phyloP scores from a whole-genome alignment of 2,113 vertebrate genomes.

The Myocastor coypus region DNA sequence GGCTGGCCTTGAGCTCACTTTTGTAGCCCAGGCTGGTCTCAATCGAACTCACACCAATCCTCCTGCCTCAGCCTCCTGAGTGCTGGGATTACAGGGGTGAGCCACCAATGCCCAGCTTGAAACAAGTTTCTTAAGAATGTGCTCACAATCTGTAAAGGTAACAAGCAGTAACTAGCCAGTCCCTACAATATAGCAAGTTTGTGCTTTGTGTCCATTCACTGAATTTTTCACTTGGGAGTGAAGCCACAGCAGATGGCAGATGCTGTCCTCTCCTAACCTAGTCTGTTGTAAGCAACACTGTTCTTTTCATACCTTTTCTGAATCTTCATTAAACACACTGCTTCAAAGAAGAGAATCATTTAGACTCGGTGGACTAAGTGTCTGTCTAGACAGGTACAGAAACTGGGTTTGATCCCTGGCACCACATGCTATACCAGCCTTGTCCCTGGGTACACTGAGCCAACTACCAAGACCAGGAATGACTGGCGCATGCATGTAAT shows the following conservation, averaged over 20 bases:
- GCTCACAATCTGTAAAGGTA: neutral
- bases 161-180: neutral
- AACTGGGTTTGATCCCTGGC: no score
- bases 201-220: neutral
- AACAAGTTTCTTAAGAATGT: conserved; percentile 44
- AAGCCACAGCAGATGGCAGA: neutral
- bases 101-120: no score
- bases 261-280: neutral
- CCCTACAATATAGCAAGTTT: neutral
- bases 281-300: neutral
- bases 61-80: no score
- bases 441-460: no score
- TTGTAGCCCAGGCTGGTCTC: no score
- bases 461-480: no score
- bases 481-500: no score
- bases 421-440: no score
- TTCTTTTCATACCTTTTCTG: neutral
- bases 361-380: neutral
- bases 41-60: no score
- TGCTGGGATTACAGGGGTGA: no score
- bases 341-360: neutral
- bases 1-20: no score
- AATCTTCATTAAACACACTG: conserved; percentile 4
- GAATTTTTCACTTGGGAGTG: neutral
- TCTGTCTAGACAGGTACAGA: no score